Evolutionary conservation across 2,888 invertebrate genomes (phyloP).

Genomic region (Girardia tigrina): DNA sequence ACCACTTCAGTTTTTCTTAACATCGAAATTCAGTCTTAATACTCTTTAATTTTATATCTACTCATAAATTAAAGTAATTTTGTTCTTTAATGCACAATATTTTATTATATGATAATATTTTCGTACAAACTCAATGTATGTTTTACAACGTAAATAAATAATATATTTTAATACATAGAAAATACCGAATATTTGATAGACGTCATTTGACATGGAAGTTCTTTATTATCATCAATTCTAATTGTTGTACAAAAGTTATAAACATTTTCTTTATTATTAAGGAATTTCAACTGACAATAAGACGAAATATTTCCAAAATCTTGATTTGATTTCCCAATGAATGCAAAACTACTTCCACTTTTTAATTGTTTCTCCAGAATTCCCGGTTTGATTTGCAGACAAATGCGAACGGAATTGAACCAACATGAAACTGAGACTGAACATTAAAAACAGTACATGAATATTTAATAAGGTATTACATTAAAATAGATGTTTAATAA

Average conservation of each 20-base stretch:
- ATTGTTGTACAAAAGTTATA: background rate
- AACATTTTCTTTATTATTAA: background rate
- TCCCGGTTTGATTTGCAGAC: background rate
- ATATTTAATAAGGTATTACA: background rate
- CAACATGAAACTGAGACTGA: background rate
- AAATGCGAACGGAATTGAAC: background rate
- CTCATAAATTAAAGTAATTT: too few species aligned
- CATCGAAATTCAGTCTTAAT: too few species aligned
- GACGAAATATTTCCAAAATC: background rate
- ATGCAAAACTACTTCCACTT: background rate
- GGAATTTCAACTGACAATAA: background rate
- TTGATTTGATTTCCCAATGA: background rate
- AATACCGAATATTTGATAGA: constrained; percentile 4
- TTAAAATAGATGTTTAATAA: too few species aligned
- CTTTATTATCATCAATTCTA: background rate
- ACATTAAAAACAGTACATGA: background rate
- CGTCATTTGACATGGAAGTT: background rate
- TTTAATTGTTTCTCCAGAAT: background rate
- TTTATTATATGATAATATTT: too few species aligned
- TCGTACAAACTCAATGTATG: too few species aligned
- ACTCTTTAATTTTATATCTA: too few species aligned
- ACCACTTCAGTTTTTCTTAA: too few species aligned
- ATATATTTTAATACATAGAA: too few species aligned
- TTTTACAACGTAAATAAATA: too few species aligned
- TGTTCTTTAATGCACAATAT: too few species aligned